Base-by-base conservation (phyloP, 1,140 invertebrate genomes). In the Rhagoletis pomonella region DNA sequence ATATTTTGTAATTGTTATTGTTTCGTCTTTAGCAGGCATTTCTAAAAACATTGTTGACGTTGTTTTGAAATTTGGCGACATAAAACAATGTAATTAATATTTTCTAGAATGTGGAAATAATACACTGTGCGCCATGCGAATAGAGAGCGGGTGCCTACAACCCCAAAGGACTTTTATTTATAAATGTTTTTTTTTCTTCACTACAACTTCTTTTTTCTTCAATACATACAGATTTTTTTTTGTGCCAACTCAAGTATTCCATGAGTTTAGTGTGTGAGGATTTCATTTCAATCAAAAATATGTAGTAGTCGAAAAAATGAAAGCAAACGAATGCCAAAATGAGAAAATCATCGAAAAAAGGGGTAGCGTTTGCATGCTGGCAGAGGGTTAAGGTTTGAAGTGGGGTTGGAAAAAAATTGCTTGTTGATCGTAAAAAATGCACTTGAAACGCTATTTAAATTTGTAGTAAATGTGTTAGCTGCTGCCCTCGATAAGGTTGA, bases 221-320 rank as follows among this genome's bases (percentile, higher is more conserved):
- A 81, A 44, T 55, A 4, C 55, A n/a, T n/a, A n/a, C n/a, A n/a
- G n/a, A n/a, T 44, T 47, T 73, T 81, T 58, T 50, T 9, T 55
- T 55, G 12, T 58, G 47, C 73, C 73, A 81, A 58, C 73, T 81
- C 73, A 81, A 81, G 73, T 81, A 47, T 19, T 55, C 10, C 47
- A 55, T 10, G 47, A 10, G 73, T 2, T 29, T 44, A 55, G n/a
- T 81, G n/a, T n/a, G 73, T 81, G 73, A 81, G 73, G 73, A 81
- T 81, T 81, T 81, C 73, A 81, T 55, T 81, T 81, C 73, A 81
- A 81, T 81, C 73, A 81, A 81, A 81, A 81, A 81, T 81, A 81
- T 17, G 17, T 73, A 44, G 44, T 3, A 39, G 42, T 42, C 19
- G 47, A 14, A 55, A 19, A 0, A 47, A 73, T 4, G 17, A 50